Base-by-base conservation (phyloP, 2,113 vertebrate species). In the Glaucomys volans region DNA sequence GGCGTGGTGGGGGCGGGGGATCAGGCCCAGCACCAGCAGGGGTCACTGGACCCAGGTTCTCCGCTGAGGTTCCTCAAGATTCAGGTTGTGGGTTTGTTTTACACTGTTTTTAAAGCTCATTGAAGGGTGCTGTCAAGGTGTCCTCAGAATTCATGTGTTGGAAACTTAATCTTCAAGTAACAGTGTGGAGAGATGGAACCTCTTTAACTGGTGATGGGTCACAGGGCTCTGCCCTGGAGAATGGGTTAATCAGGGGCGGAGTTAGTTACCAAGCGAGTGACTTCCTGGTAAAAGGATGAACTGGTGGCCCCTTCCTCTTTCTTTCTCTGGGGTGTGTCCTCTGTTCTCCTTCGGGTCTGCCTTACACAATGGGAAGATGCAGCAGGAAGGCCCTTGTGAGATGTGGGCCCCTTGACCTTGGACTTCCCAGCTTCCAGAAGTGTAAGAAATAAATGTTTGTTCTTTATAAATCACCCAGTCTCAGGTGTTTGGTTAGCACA, bases 11-110 rank as follows among this genome's bases (percentile, higher is more conserved):
- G 76, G 83, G 12, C 35, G 30, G 50, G 26, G n/a, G 17, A 26
- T 42, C n/a, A 32, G 74, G 47, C 26, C 26, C 8, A 5, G 5
- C 22, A 4, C 0, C 10, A 0, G 26, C 26, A 6, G 24, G 40
- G 40, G 44, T 75, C 10, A 30, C 11, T 14, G 59, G 64, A 22
- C 44, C 17, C 3, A 0, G 1, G 22, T 72, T 79, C 75, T 62
- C n/a, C 69, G 52, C 69, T 44, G 4, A 74, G 28, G 16, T 57
- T 77, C 47, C 75, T 85, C 5, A 12, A 0, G n/a, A 64, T 71
- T 71, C 44, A 35, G 22, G 5, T 50, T 54, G 72, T 32, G 22
- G 67, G 37, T 76, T 71, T 50, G 26, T 91, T 67, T 90, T 22
- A 47, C 1, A 88, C 26, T 37, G 0, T 37, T 59, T 95, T 94